Base-by-base conservation (phyloP, 1,140 invertebrate genomes). In the Conopomorpha cramerella region DNA sequence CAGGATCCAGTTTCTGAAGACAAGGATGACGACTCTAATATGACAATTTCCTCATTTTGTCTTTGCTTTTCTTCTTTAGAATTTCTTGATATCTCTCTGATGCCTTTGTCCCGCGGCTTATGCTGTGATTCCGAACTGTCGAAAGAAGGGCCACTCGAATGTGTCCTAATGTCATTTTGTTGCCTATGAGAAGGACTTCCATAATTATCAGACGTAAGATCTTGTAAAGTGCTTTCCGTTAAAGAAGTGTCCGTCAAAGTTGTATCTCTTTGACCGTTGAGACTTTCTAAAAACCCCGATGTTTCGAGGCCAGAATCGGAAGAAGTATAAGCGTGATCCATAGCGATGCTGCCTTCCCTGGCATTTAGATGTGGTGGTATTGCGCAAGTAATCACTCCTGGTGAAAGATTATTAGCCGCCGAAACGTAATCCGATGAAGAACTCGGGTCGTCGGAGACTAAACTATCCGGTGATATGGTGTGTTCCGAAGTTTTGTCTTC, bases 61-160 rank as follows among this genome's bases (percentile, higher is more conserved):
- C 82, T 76, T 39, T 86, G 86, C 45, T 86, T 85, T 43, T 87
- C 86, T 57, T 86, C 86, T 51, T 84, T 84, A 3, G 83, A 82
- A n/a, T n/a, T n/a, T n/a, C n/a, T n/a, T 14, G 78, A 67, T 35
- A 52, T 63, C 28, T 45, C 34, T 42, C 43, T 25, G 34, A 16
- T 39, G 42, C 12, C 14, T 35, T 33, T 27, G 43, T 39, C 39
- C 36, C 2, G 41, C 48, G 34, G 19, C 19, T 10, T 23, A 10
- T 23, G 4, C 19, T 6, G 4, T 23, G 4, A 6, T 10, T 23
- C 19, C n/a, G n/a, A n/a, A n/a, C n/a, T n/a, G n/a, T n/a, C n/a
- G n/a, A n/a, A n/a, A n/a, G n/a, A n/a, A n/a, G n/a, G n/a, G n/a
- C n/a, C n/a, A n/a, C n/a, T n/a, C n/a, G n/a, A n/a, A n/a, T 23